Evolutionary conservation across 2,113 vertebrate species (phyloP), one percentile per base, ranked within the genome.

Genomic region (Vimba vimba): DNA sequence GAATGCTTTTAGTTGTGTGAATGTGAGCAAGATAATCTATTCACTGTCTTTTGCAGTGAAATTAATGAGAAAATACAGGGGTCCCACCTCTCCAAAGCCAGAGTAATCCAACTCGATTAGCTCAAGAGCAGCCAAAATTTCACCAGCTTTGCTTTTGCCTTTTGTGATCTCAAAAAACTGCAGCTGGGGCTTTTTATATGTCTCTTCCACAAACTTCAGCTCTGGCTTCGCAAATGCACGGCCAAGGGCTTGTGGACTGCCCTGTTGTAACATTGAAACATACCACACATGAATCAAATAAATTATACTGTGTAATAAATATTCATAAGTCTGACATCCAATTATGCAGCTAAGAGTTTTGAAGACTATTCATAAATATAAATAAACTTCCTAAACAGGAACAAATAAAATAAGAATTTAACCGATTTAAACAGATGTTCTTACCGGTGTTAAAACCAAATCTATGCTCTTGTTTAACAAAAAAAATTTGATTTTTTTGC

Each of bases 21-120:
- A 45, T 82, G 21, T 43, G 11, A 62, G 33, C 15, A 36, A 2
- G 9, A 84, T 50, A 25, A 4, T 85, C n/a, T 82, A 8, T 4
- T 27, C 23, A 59, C 17, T 36, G 9, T 27, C n/a, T 21, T 39
- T 66, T 64, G 27, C 45, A 68, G 21, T 69, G 10, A 68, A 5
- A 84, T 25, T 27, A 52, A 73, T 21, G 33, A 43, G 11, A 23
- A n/a, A 50, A 55, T 50, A 23, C 12, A 25, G 25, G 27, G 47
- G 3, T 64, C n/a, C 94, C 91, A 98, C 98, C 97, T 98, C 97
- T 88, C 97, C 94, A 83, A 92, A 95, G 2, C 94, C 92, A 6
- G 94, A 95, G 91, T 97, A 98, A 91, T 98, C 95, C 55, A 99
- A 90, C 88, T 99, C 97, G 0, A 98, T 97, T 84, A 99, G 94